Evolutionary conservation across 2,113 vertebrate genomes (phyloP).

Genomic region (Chaetorhynchus papuensis): DNA sequence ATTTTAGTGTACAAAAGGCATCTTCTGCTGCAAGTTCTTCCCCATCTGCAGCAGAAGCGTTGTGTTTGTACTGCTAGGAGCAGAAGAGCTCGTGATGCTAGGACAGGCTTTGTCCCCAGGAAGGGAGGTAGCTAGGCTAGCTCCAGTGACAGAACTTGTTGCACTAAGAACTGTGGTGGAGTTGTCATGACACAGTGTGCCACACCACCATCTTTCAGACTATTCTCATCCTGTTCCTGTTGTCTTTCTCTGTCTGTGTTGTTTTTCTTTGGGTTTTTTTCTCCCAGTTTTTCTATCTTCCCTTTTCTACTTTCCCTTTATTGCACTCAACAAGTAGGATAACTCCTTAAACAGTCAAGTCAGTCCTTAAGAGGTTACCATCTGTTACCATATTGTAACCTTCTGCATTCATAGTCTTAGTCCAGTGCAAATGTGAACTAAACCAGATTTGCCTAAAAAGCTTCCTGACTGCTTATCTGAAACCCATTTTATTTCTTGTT

Average conservation of each 20-base stretch:
- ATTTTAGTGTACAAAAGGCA: background rate
- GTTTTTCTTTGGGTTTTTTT: background rate
- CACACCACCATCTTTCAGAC: background rate
- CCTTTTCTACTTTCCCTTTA: background rate
- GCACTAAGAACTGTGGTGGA: background rate
- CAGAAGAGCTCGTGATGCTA: background rate
- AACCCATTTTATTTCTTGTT: background rate
- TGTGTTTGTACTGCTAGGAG: background rate
- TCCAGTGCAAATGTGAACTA: background rate
- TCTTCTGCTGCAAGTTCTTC: background rate
- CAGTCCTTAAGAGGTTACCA: background rate
- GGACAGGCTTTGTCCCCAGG: background rate
- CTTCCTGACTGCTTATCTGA: background rate
- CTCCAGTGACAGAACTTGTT: background rate
- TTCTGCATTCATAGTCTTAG: background rate
- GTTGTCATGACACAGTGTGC: background rate
- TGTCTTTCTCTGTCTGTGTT: background rate
- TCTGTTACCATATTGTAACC: background rate
- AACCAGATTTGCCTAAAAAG: background rate
- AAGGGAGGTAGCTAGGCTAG: fast-evolving
- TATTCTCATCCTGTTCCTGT: background rate
- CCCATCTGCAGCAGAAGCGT: background rate
- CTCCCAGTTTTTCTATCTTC: background rate
- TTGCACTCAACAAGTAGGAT: background rate
- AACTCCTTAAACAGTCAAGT: background rate